Conservation (phyloP, 2,113 vertebrate species). For the Chamaea fasciata region DNA sequence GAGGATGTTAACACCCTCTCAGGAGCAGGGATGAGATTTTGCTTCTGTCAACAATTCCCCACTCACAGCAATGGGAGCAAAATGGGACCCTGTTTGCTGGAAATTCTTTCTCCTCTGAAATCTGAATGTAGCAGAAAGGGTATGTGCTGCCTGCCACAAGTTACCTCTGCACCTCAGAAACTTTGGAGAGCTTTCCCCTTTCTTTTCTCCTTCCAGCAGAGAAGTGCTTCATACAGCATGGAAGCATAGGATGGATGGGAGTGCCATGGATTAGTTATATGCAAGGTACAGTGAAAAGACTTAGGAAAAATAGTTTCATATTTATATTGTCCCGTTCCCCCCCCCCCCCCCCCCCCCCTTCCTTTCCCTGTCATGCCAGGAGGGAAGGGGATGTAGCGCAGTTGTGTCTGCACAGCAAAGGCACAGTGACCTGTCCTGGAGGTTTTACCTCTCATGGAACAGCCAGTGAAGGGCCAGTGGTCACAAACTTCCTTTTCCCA, state of each 20-base stretch:
- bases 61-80: neutral
- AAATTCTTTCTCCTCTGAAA: neutral
- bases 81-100: neutral
- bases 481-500: neutral
- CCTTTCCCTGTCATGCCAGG: neutral
- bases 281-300: neutral
- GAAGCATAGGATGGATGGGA: neutral
- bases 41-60: neutral
- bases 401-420: neutral
- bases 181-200: accelerated
- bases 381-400: neutral
- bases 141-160: neutral
- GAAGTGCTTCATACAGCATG: neutral
- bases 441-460: neutral
- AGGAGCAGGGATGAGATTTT: neutral
- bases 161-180: neutral
- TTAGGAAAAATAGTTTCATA: neutral
- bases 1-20: neutral
- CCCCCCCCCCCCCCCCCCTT: accelerated
- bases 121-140: neutral
- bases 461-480: accelerated
- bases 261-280: neutral
- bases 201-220: neutral
- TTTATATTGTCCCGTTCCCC: neutral
- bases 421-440: neutral